Base-by-base conservation (phyloP, 2,113 vertebrate genomes). In the Labrus mixtus region DNA sequence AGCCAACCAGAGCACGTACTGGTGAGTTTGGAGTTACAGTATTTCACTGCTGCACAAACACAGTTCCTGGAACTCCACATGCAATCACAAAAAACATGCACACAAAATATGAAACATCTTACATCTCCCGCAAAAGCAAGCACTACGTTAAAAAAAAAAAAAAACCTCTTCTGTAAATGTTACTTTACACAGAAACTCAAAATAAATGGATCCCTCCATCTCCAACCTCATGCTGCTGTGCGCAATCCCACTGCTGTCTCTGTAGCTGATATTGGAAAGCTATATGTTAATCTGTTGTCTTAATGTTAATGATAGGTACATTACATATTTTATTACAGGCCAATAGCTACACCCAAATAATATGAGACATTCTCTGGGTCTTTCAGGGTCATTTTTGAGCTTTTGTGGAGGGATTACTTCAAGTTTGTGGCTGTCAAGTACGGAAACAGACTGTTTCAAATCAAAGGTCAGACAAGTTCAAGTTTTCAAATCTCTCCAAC, bases 331-430 rank as follows among this genome's bases (percentile, higher is more conserved):
- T 45, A n/a, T 53, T 9, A 53, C 9, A 16, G 41, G 10, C 4
- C 7, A 55, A 1, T 39, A 9, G 41, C 43, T 8, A 16, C 8
- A 64, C 3, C 39, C 19, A 45, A 2, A 43, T 37, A 17, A 64
- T 9, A 19, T 6, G 48, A 8, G 6, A 33, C 29, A 33, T 33
- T 33, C 29, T 33, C 29, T 33, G 29, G 29, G 29, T 56, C 45
- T n/a, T 84, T 20, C 78, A 96, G 96, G 96, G 94, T 96, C 15
- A 89, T 96, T 68, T 96, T 96, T 92, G 95, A 96, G n/a, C 94
- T 97, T 68, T 53, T 95, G 10, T 96, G 95, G 95, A 89, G 95
- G 53, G 95, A 96, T 89, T 96, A 96, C 78, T 96, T 96, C 68
- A 93, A 81, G 61, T 96, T 96, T 68, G 93, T 96, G 65, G 94